phyloP scores from a whole-genome alignment of 2,797 vertebrate species.

The Lagorchestes hirsutus region DNA sequence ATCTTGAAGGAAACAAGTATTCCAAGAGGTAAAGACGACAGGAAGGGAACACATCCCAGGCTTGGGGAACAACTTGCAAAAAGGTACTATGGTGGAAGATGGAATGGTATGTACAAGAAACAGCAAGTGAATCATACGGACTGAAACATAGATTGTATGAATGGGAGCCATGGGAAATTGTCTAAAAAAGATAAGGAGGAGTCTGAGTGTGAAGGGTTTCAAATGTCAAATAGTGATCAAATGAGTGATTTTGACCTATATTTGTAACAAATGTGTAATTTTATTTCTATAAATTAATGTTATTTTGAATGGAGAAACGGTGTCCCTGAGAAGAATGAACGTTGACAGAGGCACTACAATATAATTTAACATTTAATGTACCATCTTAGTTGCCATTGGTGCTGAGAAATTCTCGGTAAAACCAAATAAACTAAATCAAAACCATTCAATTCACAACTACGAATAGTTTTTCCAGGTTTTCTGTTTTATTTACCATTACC shows the following conservation, averaged over 20 bases:
- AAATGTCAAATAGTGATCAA: background rate
- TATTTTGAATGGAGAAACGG: slow-evolving; percentile 57
- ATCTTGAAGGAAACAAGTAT: background rate
- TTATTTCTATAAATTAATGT: slow-evolving; percentile 41
- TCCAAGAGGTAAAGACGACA: background rate
- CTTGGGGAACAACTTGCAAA: background rate
- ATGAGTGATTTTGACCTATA: slow-evolving; percentile 12
- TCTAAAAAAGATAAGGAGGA: background rate
- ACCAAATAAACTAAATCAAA: background rate
- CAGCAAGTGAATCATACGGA: background rate
- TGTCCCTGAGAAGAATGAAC: slow-evolving; percentile 42
- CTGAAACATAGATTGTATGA: background rate
- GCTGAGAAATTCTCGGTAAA: slow-evolving; percentile 23
- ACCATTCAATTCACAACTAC: background rate
- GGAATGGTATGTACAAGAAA: background rate
- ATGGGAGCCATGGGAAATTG: background rate
- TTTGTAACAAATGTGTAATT: slow-evolving; percentile 6
- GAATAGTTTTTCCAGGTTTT: slow-evolving; percentile 36
- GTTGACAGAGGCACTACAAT: slow-evolving; percentile 15
- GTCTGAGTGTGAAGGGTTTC: background rate
- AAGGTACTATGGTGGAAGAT: background rate
- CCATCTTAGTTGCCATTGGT: slow-evolving; percentile 36
- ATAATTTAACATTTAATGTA: background rate
- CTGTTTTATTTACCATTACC: slow-evolving; percentile 76
- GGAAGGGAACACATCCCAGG: background rate